Percentiles rank a stretch among this genome's conserved stretches.
Conservation (phyloP, 1,140 invertebrate genomes). For the Drosophila teissieri region DNA sequence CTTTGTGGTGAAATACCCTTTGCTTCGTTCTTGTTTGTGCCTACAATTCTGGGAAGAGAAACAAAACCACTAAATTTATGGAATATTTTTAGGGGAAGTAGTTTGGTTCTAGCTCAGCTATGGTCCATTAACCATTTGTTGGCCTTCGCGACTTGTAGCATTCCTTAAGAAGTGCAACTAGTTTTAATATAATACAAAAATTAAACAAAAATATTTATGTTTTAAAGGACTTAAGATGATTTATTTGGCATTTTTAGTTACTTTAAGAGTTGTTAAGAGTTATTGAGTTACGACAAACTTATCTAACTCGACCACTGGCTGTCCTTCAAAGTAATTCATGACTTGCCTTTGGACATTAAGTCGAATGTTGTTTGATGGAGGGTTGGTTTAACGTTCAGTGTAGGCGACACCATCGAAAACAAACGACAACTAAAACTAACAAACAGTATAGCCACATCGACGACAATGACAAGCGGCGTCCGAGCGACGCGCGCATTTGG, state of each 20-base stretch:
- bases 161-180: neutral
- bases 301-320: neutral
- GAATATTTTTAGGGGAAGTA: conserved; percentile 2
- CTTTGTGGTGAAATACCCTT: conserved; percentile 32
- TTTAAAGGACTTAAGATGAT: too few species aligned
- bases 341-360: conserved; percentile 1
- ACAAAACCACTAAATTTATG: neutral
- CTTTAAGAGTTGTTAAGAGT: too few species aligned
- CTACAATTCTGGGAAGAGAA: conserved; percentile 18
- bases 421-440: conserved; percentile 3
- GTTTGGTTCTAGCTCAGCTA: neutral
- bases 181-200: too few species aligned
- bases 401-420: conserved; percentile 35
- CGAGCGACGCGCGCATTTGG: conserved; percentile 75
- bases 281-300: too few species aligned
- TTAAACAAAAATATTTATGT: too few species aligned
- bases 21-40: neutral
- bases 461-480: conserved; percentile 79
- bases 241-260: too few species aligned
- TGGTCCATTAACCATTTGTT: neutral
- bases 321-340: conserved; percentile 5
- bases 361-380: conserved; percentile 6
- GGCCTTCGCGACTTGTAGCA: neutral
- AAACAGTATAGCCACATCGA: conserved; percentile 18
- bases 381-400: conserved; percentile 19